Evolutionary conservation across 1,140 invertebrate genomes (phyloP), one percentile per base, ranked within the genome.

Genomic region (Centruroides vittatus): DNA sequence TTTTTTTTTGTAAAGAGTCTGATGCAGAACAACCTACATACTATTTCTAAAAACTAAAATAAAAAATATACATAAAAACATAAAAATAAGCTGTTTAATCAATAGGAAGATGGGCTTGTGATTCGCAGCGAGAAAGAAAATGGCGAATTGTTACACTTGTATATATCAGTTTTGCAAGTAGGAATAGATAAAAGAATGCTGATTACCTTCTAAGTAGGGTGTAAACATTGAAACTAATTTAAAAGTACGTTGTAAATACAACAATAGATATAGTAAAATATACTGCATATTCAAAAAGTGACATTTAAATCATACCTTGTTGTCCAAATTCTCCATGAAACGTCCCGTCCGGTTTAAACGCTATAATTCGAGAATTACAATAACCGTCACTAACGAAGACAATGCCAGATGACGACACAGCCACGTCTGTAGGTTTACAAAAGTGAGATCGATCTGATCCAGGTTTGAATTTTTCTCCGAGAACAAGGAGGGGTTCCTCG

Each of bases 361-460:
- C 93, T 35, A 97, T 77, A 36, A 98, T 82, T 64, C 93, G 78
- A 3, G 84, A 83, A 75, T 97, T 97, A 71, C 93, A 98, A 71
- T 98, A 98, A 10, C 89, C 89, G 76, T 98, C 94, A 10, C 90
- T 84, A 1, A 98, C 87, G 72, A 91, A 98, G 73, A 98, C 92
- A 60, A 90, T 84, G 0, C 89, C 92, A 68, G 82, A 84, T 9
- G 69, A 65, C 6, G 78, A 73, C 34, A 87, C 74, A 8, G 91
- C 88, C 36, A 93, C 91, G 3, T 95, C 89, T 7, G 90, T 89
- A 9, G 94, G 94, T 73, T 97, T 95, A 73, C 94, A 98, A 75
- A 96, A 96, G 69, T 88, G 86, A 4, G 70, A 73, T 53, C 83
- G 76, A 67, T 86, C 85, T 62, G 79, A 80, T 57, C 93, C 92